Evolutionary conservation across 1,140 invertebrate species (phyloP).

Genomic region (Heliconius eleuchia): DNA sequence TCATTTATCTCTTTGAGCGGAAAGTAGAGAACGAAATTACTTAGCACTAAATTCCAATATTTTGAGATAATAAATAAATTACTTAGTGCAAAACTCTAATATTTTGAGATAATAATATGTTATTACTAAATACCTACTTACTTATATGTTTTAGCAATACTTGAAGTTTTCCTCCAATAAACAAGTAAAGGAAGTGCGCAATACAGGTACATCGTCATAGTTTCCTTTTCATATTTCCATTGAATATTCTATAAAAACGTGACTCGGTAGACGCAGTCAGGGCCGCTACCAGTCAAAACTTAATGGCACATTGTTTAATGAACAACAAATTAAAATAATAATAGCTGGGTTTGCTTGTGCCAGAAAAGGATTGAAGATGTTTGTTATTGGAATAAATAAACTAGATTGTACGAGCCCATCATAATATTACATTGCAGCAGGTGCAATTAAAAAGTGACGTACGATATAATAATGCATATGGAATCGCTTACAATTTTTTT

Average conservation of each 20-base stretch:
- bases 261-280: constrained; percentile 21
- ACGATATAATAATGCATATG: too few species aligned
- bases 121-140: too few species aligned
- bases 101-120: too few species aligned
- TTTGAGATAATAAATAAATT: too few species aligned
- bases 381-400: not conserved
- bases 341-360: not conserved
- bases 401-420: not conserved
- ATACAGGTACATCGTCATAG: constrained; percentile 7
- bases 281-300: constrained; percentile 14
- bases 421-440: not conserved
- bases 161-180: not conserved
- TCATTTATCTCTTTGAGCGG: too few species aligned
- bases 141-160: too few species aligned
- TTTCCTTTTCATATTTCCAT: constrained; percentile 25
- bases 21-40: too few species aligned
- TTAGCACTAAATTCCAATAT: too few species aligned
- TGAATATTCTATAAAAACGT: constrained; percentile 22
- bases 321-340: constrained; percentile 18
- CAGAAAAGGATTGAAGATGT: not conserved
- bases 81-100: too few species aligned
- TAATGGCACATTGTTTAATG: constrained; percentile 29
- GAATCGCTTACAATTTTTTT: too few species aligned
- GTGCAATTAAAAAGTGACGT: too few species aligned
- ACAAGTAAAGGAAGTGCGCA: constrained; percentile 20